These are phyloP conservation scores for Vannuccia rotundouncinata DNA, from an alignment of 2,888 invertebrate species.

Conservation along the genomic window DNA sequence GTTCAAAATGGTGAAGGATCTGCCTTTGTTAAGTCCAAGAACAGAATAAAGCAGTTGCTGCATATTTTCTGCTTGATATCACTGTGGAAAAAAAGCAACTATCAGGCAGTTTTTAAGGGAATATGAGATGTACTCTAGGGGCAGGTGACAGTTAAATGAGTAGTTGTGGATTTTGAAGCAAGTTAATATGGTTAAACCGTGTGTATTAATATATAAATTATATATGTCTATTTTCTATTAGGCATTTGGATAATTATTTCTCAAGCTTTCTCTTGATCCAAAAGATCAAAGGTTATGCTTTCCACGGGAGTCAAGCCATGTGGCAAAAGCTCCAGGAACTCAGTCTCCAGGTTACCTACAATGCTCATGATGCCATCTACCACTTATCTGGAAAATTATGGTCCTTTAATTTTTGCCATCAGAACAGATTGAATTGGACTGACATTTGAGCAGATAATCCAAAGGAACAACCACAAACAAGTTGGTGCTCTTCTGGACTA, in stretches of 20 bases:
- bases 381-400: not conserved
- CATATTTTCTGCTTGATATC: no score
- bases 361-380: not conserved
- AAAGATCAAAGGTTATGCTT: not conserved
- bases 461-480: not conserved
- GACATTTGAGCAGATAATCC: not conserved
- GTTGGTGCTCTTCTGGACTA: not conserved
- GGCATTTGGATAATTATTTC: not conserved
- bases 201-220: not conserved
- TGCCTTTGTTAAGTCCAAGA: no score
- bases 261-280: not conserved
- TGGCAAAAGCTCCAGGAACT: not conserved
- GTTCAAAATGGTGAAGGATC: no score
- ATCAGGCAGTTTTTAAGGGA: no score
- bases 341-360: not conserved
- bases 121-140: no score
- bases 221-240: not conserved
- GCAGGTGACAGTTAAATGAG: no score
- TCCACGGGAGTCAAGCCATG: not conserved
- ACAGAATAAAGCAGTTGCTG: no score
- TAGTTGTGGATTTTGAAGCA: no score
- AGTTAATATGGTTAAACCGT: no score
- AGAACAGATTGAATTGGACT: not conserved
- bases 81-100: no score
- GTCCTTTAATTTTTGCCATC: no score